phyloP scores from a whole-genome alignment of 2,113 vertebrate genomes.

The Kobus ellipsiprymnus region DNA sequence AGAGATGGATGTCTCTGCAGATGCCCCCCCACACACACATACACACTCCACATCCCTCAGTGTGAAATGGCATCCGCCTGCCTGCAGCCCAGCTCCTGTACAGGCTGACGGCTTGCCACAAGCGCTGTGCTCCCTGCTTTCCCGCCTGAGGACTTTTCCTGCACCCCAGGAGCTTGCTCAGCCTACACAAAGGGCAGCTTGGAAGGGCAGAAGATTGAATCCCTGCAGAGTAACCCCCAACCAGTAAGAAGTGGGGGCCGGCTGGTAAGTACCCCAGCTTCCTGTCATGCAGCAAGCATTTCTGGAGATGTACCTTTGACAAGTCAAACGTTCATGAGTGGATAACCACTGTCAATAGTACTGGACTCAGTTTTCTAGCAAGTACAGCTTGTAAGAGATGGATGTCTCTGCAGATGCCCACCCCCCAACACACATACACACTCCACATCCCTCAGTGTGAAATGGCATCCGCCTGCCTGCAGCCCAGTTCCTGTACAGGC shows the following conservation, averaged over 20 bases:
- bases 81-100: not conserved
- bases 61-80: not conserved
- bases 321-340: not conserved
- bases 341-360: not conserved
- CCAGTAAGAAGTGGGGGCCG: not conserved
- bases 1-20: not conserved
- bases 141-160: not conserved
- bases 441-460: not conserved
- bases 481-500: not conserved
- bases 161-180: not conserved
- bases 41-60: not conserved
- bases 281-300: not conserved
- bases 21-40: not conserved
- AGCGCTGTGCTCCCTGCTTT: not conserved
- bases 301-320: not conserved
- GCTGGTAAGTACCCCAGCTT: not conserved
- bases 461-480: not conserved
- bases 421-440: not conserved
- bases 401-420: not conserved
- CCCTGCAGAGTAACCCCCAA: not conserved
- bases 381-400: not conserved
- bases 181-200: not conserved
- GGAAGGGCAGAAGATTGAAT: not conserved
- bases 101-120: not conserved
- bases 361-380: not conserved